Base-by-base conservation (phyloP, 2,888 invertebrate genomes). In the Protophormia terraenovae region DNA sequence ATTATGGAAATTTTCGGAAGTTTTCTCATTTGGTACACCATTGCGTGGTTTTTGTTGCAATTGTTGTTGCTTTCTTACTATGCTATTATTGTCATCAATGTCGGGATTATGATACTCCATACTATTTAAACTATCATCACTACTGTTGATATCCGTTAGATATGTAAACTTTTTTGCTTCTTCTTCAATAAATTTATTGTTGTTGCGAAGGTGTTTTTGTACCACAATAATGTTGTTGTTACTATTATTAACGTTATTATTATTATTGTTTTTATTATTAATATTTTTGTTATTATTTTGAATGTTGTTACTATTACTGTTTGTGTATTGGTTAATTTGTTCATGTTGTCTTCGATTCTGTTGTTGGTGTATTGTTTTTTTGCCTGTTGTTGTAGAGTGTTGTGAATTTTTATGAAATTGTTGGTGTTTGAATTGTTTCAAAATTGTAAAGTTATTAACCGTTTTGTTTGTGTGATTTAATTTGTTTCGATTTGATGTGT, bases 201-300 rank as follows among this genome's bases (percentile, higher is more conserved):
- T 77, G 50, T 76, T 69, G 88, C 89, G 71, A 76, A 81, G 27
- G 12, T 73, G 67, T 69, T 69, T 76, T 76, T 82, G 84, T 64
- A 82, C 82, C 75, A 71, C 53, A 69, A 71, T 64, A 75, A 73
- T 78, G 29, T 67, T 73, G 53, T 76, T 76, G 12, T 66, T 88
- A 87, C 53, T 53, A 14, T 50, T 10, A 35, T 55, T 41, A 7
- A 8, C 22, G 22, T 35, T 89, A 88, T 80, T 75, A 16, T 41
- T 38, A 53, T 45, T 38, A 14, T 83, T 69, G 10, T 64, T 71
- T 2, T 35, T 71, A 12, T 32, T 64, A 55, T 45, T 64, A 86
- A 89, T 90, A 88, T 90, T 89, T 86, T 73, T 88, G 86, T 77
- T 76, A 8, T 62, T 62, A 19, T 41, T 75, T 6, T 50, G 27